Evolutionary conservation across 2,113 vertebrate species (phyloP).

Genomic region (Thalassarche chlororhynchos): DNA sequence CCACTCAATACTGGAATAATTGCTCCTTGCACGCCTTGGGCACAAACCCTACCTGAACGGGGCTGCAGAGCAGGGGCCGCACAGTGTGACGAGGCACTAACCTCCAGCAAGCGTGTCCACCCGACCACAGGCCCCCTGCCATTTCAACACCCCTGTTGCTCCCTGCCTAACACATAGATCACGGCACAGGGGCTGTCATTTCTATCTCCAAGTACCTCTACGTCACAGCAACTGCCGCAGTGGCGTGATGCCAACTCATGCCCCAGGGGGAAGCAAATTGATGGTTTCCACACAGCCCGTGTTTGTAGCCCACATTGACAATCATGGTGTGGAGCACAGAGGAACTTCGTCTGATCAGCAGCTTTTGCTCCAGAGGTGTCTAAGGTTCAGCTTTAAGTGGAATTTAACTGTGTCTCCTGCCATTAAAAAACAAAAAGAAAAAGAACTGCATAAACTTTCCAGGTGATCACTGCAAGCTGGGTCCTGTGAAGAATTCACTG

Average conservation of each 20-base stretch:
- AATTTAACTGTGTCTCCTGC: not conserved
- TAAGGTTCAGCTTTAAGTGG: not conserved
- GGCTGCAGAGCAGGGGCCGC: not conserved
- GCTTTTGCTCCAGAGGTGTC: not conserved
- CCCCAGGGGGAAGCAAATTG: not conserved
- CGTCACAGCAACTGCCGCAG: not conserved
- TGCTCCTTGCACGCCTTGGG: rapidly evolving
- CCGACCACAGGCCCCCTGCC: rapidly evolving
- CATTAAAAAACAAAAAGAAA: not conserved
- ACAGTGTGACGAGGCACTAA: not conserved
- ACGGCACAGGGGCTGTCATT: not conserved
- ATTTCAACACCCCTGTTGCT: not conserved
- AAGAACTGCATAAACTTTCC: not conserved
- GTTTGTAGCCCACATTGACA: not conserved
- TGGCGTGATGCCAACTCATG: not conserved
- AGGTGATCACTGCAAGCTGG: not conserved
- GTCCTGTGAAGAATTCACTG: not conserved
- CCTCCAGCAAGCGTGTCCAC: not conserved
- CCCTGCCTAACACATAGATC: not conserved
- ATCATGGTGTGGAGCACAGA: not conserved
- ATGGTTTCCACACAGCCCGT: not conserved
- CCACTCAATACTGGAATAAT: not conserved
- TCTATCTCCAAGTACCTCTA: not conserved
- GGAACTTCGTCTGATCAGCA: not conserved
- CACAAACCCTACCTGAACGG: not conserved